These are phyloP conservation scores for Rhagoletis pomonella DNA, from an alignment of 1,140 invertebrate species.

Conservation along the genomic window DNA sequence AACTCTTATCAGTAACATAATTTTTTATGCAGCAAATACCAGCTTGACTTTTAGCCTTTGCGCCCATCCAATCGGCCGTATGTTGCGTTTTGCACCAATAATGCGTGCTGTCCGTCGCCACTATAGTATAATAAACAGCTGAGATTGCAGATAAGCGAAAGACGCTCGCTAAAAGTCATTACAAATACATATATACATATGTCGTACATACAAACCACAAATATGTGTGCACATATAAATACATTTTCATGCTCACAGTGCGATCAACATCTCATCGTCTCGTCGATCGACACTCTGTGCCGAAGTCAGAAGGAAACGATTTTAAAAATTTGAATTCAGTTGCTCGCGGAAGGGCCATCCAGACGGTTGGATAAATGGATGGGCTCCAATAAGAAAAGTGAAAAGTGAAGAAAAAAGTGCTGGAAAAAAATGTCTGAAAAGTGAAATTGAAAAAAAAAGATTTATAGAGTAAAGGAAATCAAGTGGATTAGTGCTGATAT, in stretches of 20 bases:
- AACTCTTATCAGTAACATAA: conserved; percentile 17
- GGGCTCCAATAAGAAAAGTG: conserved; percentile 61
- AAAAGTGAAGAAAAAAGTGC: conserved; percentile 55
- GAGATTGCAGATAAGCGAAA: conserved; percentile 25
- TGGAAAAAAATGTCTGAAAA: conserved; percentile 31
- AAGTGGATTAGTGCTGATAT: background rate
- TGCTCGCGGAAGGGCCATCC: conserved; percentile 72
- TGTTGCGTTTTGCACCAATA: conserved; percentile 2
- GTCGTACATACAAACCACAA: background rate
- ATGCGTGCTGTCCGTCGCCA: background rate
- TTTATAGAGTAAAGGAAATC: background rate
- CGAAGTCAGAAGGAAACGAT: conserved; percentile 57
- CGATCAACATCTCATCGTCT: background rate
- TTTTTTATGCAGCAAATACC: conserved; percentile 14
- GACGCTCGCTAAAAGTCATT: background rate
- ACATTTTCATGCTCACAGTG: no score
- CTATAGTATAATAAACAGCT: background rate
- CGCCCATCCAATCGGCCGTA: background rate
- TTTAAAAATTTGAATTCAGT: conserved; percentile 64
- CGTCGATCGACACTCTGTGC: background rate
- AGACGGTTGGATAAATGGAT: conserved; percentile 66
- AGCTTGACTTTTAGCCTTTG: conserved; percentile 4
- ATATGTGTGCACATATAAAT: background rate
- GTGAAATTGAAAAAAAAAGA: conserved; percentile 11
- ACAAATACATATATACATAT: background rate